These are phyloP conservation scores for Hirudo medicinalis DNA, from an alignment of 1,140 invertebrate genomes.

Conservation along the genomic window DNA sequence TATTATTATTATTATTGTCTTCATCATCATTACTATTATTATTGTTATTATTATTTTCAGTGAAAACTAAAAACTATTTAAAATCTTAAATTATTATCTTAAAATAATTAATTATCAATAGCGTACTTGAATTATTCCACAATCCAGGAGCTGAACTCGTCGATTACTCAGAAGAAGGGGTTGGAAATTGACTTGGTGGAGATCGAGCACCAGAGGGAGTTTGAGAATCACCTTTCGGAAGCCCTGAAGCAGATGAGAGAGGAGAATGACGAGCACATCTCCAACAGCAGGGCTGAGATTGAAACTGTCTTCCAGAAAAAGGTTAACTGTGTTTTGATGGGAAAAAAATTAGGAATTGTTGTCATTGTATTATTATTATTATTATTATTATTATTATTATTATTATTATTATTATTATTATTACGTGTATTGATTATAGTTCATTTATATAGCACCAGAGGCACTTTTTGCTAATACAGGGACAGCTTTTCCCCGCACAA, in stretches of 20 bases:
- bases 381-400: too few relatives aligned
- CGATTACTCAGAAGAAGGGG: constrained; percentile 59
- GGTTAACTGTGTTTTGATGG: constrained; percentile 25
- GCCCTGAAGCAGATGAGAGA: constrained; percentile 76
- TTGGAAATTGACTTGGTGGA: constrained; percentile 65
- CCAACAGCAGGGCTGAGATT: constrained; percentile 65
- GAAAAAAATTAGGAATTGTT: not conserved
- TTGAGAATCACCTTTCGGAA: constrained; percentile 79
- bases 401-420: too few relatives aligned
- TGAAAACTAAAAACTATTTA: too few relatives aligned
- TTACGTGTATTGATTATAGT: too few relatives aligned
- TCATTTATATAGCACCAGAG: too few relatives aligned
- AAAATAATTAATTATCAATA: too few relatives aligned
- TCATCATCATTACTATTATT: too few relatives aligned
- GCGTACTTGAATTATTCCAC: not conserved
- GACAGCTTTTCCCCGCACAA: too few relatives aligned
- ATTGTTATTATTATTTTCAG: too few relatives aligned
- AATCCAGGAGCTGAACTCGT: constrained; percentile 69
- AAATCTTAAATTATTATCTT: too few relatives aligned
- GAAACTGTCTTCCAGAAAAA: constrained; percentile 41
- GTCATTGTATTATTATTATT: not conserved
- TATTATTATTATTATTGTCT: too few relatives aligned
- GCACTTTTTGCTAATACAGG: too few relatives aligned
- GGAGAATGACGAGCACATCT: constrained; percentile 80
- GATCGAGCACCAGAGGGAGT: constrained; percentile 72